Conservation (phyloP, 2,888 invertebrate species). For the Morpho achilles region DNA sequence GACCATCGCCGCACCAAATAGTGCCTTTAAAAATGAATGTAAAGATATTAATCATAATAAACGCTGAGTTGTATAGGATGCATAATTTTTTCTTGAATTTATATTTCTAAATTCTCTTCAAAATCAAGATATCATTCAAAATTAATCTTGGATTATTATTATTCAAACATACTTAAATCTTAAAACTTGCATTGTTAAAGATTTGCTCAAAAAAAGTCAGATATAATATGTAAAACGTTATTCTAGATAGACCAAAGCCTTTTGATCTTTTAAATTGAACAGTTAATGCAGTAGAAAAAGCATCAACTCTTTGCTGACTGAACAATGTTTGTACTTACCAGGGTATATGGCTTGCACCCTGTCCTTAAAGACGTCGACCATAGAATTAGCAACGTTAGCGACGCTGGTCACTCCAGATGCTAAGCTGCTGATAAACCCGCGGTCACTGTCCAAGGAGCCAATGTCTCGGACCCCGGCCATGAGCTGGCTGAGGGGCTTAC, state of each 20-base stretch:
- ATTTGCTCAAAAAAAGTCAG: no score
- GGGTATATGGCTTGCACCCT: conserved; percentile 78
- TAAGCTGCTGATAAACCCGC: conserved; percentile 70
- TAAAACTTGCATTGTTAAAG: no score
- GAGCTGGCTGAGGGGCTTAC: conserved; percentile 76
- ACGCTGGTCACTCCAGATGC: conserved; percentile 65
- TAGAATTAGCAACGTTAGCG: conserved; percentile 56
- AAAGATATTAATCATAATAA: no score
- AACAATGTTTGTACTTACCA: conserved; percentile 46
- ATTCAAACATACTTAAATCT: no score
- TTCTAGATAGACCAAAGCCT: background rate
- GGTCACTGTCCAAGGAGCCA: conserved; percentile 82
- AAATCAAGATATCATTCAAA: no score
- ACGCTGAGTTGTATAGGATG: no score
- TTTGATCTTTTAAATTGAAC: background rate
- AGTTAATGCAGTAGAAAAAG: background rate
- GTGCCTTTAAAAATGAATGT: conserved; percentile 73
- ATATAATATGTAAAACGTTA: no score
- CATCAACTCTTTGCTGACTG: background rate
- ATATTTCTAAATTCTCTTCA: no score
- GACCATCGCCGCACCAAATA: conserved; percentile 87
- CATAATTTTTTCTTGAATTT: no score
- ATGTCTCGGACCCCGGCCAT: conserved; percentile 77
- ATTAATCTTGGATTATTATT: no score
- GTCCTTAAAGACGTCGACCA: conserved; percentile 71